Conservation (phyloP, 2,797 vertebrate genomes). For the Schizothorax lantsangensis region DNA sequence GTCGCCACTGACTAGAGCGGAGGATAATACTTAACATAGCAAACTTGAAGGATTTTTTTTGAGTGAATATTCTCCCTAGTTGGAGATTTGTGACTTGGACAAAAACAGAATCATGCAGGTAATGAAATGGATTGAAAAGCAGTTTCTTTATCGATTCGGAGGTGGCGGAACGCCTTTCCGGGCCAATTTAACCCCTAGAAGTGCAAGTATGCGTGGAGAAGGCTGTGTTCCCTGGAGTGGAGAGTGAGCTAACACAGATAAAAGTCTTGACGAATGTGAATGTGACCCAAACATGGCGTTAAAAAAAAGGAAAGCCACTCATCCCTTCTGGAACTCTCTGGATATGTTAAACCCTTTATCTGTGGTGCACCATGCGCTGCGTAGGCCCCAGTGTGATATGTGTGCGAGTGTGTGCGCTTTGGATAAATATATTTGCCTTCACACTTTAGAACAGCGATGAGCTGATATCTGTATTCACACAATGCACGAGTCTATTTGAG, state of each 20-base stretch:
- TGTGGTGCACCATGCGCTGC: constrained; percentile 50
- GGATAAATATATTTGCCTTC: constrained; percentile 58
- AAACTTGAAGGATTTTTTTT: not conserved
- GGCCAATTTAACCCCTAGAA: constrained; percentile 53
- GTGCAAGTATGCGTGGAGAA: constrained; percentile 14
- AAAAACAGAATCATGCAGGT: not conserved
- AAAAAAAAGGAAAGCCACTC: constrained; percentile 50
- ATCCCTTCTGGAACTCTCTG: constrained; percentile 53
- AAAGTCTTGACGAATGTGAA: constrained; percentile 59
- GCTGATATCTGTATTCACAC: constrained; percentile 50
- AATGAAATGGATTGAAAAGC: not conserved
- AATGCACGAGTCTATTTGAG: constrained; percentile 26
- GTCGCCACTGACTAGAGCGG: not conserved
- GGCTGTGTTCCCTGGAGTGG: constrained; percentile 42
- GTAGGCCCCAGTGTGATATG: constrained; percentile 48
- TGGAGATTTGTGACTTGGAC: not conserved
- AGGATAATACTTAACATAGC: constrained; percentile 1
- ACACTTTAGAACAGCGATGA: constrained; percentile 51
- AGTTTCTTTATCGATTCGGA: not conserved
- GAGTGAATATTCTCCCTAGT: not conserved
- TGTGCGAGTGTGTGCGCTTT: constrained; percentile 39
- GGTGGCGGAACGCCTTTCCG: not conserved
- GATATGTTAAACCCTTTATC: constrained; percentile 65
- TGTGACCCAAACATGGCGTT: constrained; percentile 58
- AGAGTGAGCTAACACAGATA: constrained; percentile 57